Evolutionary conservation across 2,113 vertebrate genomes (phyloP).

Genomic region (Albula glossodonta): DNA sequence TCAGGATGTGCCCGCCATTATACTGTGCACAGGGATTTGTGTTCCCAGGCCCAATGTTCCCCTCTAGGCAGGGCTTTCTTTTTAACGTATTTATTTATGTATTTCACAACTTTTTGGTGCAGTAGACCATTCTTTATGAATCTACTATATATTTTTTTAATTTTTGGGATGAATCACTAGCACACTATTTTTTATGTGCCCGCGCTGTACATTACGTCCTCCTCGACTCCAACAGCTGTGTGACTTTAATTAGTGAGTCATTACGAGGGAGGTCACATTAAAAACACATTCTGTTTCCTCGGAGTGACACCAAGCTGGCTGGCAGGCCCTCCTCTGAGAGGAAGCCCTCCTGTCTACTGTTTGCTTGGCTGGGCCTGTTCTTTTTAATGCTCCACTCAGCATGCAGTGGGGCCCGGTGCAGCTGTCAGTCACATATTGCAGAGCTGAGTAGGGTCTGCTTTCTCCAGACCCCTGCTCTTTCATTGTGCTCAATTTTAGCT

Average conservation of each 20-base stretch:
- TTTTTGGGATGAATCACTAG: not conserved
- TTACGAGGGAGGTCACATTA: constrained; percentile 32
- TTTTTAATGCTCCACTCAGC: constrained; percentile 1
- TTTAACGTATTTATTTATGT: not conserved
- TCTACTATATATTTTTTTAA: not conserved
- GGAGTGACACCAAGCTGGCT: constrained; percentile 28
- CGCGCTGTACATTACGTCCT: not conserved
- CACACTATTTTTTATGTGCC: not conserved
- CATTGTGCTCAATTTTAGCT: constrained; percentile 5
- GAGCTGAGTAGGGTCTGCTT: not conserved
- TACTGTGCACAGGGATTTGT: constrained; percentile 5
- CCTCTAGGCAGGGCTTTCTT: constrained; percentile 28
- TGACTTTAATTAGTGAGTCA: constrained; percentile 30
- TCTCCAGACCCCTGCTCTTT: not conserved
- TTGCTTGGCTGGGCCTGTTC: constrained; percentile 17
- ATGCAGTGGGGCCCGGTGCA: constrained; percentile 3
- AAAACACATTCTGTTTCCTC: constrained; percentile 24
- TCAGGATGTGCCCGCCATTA: constrained; percentile 5
- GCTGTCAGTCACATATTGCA: constrained; percentile 8
- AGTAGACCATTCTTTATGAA: not conserved
- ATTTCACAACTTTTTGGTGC: not conserved
- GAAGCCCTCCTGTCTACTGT: constrained; percentile 9
- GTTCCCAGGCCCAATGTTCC: constrained; percentile 6
- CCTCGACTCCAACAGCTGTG: constrained; percentile 8
- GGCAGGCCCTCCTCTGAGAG: constrained; percentile 11